Evolutionary conservation across 2,888 invertebrate species (phyloP).

Genomic region (Pollenia amentaria): DNA sequence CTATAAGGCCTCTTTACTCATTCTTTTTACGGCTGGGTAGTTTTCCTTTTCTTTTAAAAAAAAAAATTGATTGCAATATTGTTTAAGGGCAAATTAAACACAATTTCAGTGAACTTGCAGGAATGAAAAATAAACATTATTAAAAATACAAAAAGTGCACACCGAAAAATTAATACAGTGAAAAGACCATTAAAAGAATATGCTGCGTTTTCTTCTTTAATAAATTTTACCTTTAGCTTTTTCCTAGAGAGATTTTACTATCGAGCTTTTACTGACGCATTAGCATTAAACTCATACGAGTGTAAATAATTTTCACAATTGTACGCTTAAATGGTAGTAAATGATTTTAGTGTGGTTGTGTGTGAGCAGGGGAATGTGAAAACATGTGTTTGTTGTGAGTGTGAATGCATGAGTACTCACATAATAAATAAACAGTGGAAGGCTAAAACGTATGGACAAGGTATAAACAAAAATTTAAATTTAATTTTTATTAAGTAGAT

Average conservation of each 20-base stretch:
- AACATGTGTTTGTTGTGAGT: neutral
- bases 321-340: slow-evolving; percentile 3
- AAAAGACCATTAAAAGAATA: neutral
- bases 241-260: neutral
- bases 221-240: neutral
- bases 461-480: no score
- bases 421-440: no score
- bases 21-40: no score
- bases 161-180: neutral
- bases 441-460: no score
- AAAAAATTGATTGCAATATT: slow-evolving; percentile 31
- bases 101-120: neutral
- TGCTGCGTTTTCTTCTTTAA: neutral
- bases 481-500: no score
- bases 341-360: neutral
- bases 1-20: no score
- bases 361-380: no score
- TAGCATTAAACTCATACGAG: neutral
- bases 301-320: slow-evolving; percentile 26
- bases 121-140: neutral
- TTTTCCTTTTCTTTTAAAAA: neutral
- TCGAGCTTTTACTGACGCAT: neutral
- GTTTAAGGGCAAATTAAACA: slow-evolving; percentile 18
- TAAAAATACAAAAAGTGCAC: neutral
- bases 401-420: no score